A percentile compares a stretch with the other conserved stretches of the same genome.
Evolutionary conservation across 2,888 invertebrate genomes (phyloP).

Genomic region (Matsumyia berberina): DNA sequence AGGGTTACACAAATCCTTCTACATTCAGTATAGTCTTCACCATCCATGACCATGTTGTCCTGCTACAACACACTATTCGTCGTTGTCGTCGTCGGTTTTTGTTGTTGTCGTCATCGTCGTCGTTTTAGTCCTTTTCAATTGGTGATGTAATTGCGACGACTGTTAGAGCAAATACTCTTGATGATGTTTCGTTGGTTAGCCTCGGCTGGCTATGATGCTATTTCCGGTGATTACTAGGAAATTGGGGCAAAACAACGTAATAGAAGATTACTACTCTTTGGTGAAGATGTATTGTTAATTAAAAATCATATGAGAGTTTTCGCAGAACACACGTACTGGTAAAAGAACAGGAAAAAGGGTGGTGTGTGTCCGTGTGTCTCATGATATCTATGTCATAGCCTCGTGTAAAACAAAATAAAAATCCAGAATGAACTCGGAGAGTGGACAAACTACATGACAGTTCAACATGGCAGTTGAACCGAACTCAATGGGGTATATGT

Average conservation of each 20-base stretch:
- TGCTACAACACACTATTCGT: background rate
- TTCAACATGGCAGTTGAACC: background rate
- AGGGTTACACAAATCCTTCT: conserved; percentile 49
- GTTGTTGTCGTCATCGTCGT: conserved; percentile 16
- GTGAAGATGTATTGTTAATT: conserved; percentile 60
- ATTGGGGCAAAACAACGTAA: conserved; percentile 57
- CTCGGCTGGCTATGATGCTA: conserved; percentile 17
- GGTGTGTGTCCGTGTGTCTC: background rate
- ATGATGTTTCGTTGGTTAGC: conserved; percentile 32
- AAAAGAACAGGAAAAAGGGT: background rate
- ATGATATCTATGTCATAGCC: background rate
- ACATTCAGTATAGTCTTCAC: conserved; percentile 7
- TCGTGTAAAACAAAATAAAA: background rate
- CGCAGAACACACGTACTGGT: background rate
- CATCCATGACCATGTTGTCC: background rate
- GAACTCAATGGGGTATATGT: background rate
- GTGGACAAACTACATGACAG: background rate
- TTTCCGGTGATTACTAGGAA: conserved; percentile 59
- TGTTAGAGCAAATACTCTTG: conserved; percentile 48
- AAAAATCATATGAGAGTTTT: conserved; percentile 32
- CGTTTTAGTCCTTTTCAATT: conserved; percentile 25
- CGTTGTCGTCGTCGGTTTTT: conserved; percentile 9
- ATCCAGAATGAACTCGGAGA: background rate
- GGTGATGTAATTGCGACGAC: conserved; percentile 56
- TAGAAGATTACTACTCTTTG: conserved; percentile 49